Base-by-base conservation (phyloP, 1,140 invertebrate genomes). In the Araneus ventricosus region DNA sequence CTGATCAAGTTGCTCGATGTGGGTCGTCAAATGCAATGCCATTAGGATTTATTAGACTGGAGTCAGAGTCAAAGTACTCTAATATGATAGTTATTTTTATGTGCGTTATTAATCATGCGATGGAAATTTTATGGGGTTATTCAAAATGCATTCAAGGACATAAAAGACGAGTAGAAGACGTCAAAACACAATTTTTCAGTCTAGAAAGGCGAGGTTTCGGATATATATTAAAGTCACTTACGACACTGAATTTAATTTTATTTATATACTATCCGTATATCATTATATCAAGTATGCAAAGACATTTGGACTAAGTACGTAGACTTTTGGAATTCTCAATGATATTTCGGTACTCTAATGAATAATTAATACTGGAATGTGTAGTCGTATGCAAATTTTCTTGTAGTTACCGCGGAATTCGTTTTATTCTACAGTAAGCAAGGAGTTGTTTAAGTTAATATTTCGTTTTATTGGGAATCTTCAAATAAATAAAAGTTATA, bases 41-140 rank as follows among this genome's bases (percentile, higher is more conserved):
- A 84, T 84, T 84, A 84, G 80, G 80, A 84, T 84, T 84, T 84
- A 84, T 84, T 84, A 52, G 80, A 34, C 10, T 22, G n/a, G 39
- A 45, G 22, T 20, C 70, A 14, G 34, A 75, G 70, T 75, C 34
- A 37, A 75, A 75, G 34, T 75, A 75, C 70, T 75, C 70, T 75
- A 75, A 75, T 34, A 75, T 75, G 70, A 37, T 37, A 75, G 70
- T 75, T 75, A 75, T 75, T 75, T 75, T 75, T 75, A 75, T 75
- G 30, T 17, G 34, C 14, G 70, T 75, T 75, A 75, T 75, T 75
- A 75, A 75, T 75, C 70, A 34, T 75, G 34, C 30, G 70, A 75
- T 75, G 30, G 70, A 75, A 67, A 37, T 75, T 75, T 75, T 75
- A 75, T 75, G 70, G 30, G 70, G 70, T 75, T 75, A 75, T 75